Evolutionary conservation across 1,140 invertebrate genomes (phyloP), one percentile per base, ranked within the genome.

Genomic region (Adoxophyes honmai): DNA sequence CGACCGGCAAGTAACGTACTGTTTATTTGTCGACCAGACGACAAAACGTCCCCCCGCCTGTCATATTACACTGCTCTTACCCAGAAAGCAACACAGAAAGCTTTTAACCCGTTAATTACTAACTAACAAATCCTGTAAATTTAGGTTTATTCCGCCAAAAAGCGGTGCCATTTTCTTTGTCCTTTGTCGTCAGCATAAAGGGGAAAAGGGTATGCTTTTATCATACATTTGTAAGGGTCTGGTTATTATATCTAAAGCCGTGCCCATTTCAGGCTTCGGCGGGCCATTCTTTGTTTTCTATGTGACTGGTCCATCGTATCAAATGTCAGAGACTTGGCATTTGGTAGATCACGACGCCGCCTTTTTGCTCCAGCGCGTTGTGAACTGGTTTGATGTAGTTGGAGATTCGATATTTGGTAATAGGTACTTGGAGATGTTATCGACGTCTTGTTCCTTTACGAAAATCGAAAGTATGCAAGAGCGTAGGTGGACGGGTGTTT

Each of bases 321-420:
- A 33, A 48, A 33, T 28, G 18, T 48, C 18, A 28, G 42, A 5
- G 11, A 28, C 36, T 13, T 59, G 58, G 34, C 58, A 59, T 59
- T 59, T 59, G 16, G 11, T 6, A 15, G 52, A 59, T 55, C 58
- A 59, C 58, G 58, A 59, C 16, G 9, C 34, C 33, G 38, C 10
- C 42, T 34, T 34, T 28, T 28, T 28, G 21, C 37, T 38, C 16
- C 42, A 38, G 51, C 55, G 57, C 51, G 57, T 59, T 28, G 33
- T 8, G 7, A 59, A 37, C 52, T 48, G 11, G 52, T 59, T 34
- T 44, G 34, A 54, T 28, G n/a, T 44, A 39, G 55, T 16, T 28
- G 36, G 13, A 33, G 48, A 15, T 36, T 44, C n/a, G 6, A 18
- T 10, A 44, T 21, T 48, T 48, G 21, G 42, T 21, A 44, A 21